Evolutionary conservation across 2,113 vertebrate genomes (phyloP), one percentile per base, ranked within the genome.

Genomic region (Osmerus eperlanus): DNA sequence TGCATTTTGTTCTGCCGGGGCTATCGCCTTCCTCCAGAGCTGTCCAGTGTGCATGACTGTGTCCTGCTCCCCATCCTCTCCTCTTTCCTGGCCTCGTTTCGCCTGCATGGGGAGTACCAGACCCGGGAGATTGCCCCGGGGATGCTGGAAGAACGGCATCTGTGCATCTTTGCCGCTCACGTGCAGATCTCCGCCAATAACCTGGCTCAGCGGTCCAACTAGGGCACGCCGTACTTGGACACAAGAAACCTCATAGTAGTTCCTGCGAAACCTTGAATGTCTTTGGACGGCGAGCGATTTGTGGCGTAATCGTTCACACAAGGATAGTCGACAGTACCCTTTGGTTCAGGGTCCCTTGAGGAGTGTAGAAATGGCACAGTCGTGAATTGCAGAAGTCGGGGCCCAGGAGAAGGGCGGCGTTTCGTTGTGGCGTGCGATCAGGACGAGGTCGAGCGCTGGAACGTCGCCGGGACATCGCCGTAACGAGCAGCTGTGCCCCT

Each of bases 401-500:
- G 65, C 15, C 52, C 3, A 16, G 47, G 19, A 65, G 23, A 55
- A 61, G 56, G 19, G 41, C 63, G 28, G 29, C 9, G 23, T 54
- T 25, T 11, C 21, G 59, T 52, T 23, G n/a, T 54, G 56, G 51
- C 65, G 65, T 54, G 55, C 29, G 15, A 16, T 68, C 3, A 18
- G 9, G 18, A 28, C 64, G 60, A 71, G 9, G 16, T 15, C 16
- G n/a, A 58, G 19, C 58, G 68, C 59, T 41, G 68, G 15, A 72
- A 70, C 55, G 79, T 76, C 1, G 68, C 59, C 28, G 68, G 19
- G 68, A 70, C 55, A 82, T 76, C 1, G 18, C 16, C 51, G 23
- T 78, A 75, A 80, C 68, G 32, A 80, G 70, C 58, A 74, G 62
- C 64, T 70, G 60, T 62, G 62, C 51, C 67, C 25, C 41, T 61